phyloP scores from a whole-genome alignment of 1,140 invertebrate species.

The Diachasmimorpha longicaudata region DNA sequence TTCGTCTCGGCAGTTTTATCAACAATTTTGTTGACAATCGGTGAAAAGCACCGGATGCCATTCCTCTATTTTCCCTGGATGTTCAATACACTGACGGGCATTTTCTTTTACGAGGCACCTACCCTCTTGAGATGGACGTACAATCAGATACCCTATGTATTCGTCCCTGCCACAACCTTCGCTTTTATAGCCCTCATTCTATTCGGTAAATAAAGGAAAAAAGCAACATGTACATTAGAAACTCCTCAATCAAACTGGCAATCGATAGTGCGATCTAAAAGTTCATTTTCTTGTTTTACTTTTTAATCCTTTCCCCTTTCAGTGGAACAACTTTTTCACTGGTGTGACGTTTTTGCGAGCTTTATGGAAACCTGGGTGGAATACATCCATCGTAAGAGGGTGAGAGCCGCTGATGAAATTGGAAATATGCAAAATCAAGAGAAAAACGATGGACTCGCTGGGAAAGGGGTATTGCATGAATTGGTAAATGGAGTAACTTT shows the following conservation, averaged over 20 bases:
- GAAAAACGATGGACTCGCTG: background rate
- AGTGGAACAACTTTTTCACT: constrained; percentile 45
- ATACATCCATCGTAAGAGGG: constrained; percentile 29
- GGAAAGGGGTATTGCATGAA: background rate
- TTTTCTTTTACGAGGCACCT: constrained; percentile 38
- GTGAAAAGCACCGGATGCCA: constrained; percentile 36
- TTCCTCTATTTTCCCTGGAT: constrained; percentile 49
- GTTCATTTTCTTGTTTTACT: background rate
- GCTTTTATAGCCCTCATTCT: constrained; percentile 36
- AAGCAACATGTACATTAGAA: constrained; percentile 11
- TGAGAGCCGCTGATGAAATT: background rate
- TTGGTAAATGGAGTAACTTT: background rate
- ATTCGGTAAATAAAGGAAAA: constrained; percentile 37
- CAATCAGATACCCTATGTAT: constrained; percentile 33
- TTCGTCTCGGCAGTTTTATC: constrained; percentile 41
- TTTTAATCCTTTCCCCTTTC: constrained; percentile 26
- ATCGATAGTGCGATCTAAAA: background rate
- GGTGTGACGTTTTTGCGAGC: constrained; percentile 40
- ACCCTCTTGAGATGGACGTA: constrained; percentile 34
- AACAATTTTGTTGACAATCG: constrained; percentile 39
- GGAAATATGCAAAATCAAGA: constrained; percentile 2
- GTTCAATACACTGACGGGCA: constrained; percentile 42
- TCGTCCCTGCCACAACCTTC: constrained; percentile 34
- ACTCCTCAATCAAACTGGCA: background rate
- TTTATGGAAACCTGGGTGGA: constrained; percentile 38